Base-by-base conservation (phyloP, 1,140 invertebrate genomes). In the Leptinotarsa undecemlineata region DNA sequence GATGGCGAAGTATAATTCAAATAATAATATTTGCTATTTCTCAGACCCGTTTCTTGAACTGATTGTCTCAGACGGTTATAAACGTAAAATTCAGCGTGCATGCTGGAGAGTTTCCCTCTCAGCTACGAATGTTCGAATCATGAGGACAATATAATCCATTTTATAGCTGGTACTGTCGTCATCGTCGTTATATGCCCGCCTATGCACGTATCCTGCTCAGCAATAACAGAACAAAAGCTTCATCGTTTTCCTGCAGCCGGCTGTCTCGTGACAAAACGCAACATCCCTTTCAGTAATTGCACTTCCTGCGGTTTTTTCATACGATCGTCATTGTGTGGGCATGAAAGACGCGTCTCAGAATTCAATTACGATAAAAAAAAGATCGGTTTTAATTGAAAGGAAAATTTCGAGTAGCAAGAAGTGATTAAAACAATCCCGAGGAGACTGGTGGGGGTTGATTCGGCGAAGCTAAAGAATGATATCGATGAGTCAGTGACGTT, bases 211-310 rank as follows among this genome's bases (percentile, higher is more conserved):
- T 26, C 20, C 8, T 23, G 64, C 3, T 67, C 26, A 67, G 26
- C 21, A 26, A 23, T 42, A 42, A 71, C 74, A 75, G 64, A 75
- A 75, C 74, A 75, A 75, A 72, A 75, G 74, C 74, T 71, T 19
- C 68, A n/a, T 23, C 42, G 68, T 71, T 64, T 71, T 75, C 74
- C 68, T 48, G 69, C 33, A 66, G 68, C 3, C 51, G 48, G 64
- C 74, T 68, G 62, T 48, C 70, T 74, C 74, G 48, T 68, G 74
- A 75, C 74, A 75, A 75, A 75, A 75, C 68, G 74, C 74, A 72
- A 75, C 74, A 75, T 75, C 74, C 74, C 69, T 71, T 57, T 75
- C 69, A 66, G 74, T 75, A 75, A 75, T 75, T 75, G 74, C 74
- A 66, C 74, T 71, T 75, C 67, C 74, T 64, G 17, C 33, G 68